Conservation (phyloP, 2,113 vertebrate species). For the Dendropsophus ebraccatus region DNA sequence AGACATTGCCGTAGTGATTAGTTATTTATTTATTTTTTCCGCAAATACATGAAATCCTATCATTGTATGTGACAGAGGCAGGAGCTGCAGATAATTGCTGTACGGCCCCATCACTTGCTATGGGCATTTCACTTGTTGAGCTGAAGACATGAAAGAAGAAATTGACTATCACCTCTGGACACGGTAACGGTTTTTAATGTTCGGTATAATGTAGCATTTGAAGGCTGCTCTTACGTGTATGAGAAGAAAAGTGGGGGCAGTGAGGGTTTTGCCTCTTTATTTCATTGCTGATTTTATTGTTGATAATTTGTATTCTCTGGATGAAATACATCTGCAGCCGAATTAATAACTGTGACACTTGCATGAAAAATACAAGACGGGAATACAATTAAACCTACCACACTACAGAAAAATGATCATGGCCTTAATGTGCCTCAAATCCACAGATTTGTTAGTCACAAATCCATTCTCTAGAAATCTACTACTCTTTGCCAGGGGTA, state of each 20-base stretch:
- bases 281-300: background rate
- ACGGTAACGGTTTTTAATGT: background rate
- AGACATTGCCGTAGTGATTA: background rate
- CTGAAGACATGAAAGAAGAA: background rate
- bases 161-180: background rate
- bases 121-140: background rate
- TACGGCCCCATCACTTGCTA: background rate
- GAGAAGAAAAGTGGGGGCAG: background rate
- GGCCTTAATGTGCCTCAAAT: background rate
- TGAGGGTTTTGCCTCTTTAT: background rate
- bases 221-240: background rate
- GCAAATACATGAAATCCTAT: background rate
- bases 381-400: background rate
- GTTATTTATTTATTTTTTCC: background rate
- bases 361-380: background rate
- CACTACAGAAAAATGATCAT: background rate
- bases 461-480: background rate
- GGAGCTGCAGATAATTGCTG: background rate
- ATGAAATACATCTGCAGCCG: background rate
- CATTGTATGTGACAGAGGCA: constrained; percentile 1
- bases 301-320: constrained; percentile 3
- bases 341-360: constrained; percentile 14
- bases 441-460: background rate
- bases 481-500: background rate
- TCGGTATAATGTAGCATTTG: background rate